These are phyloP conservation scores for Drosophila bipectinata DNA, from an alignment of 1,140 invertebrate species.

Conservation along the genomic window DNA sequence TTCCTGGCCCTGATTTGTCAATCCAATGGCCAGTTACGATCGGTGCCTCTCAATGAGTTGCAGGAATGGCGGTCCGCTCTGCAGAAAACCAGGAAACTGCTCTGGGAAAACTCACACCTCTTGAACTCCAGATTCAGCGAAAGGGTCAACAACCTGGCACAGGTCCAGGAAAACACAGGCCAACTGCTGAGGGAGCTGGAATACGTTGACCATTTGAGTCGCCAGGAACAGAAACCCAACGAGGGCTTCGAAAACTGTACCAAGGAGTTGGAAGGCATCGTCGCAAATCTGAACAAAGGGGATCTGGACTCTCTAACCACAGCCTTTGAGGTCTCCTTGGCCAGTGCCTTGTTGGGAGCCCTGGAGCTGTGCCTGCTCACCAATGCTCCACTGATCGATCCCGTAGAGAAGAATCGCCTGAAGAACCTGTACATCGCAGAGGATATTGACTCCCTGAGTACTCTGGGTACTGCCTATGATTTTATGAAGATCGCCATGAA, in stretches of 20 bases:
- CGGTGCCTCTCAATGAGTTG: constrained; percentile 68
- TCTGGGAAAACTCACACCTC: constrained; percentile 68
- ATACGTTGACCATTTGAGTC: constrained; percentile 32
- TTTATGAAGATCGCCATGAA: constrained; percentile 77
- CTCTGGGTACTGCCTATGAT: constrained; percentile 61
- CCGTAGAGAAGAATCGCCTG: constrained; percentile 88
- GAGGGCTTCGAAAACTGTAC: constrained; percentile 48
- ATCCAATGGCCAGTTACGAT: constrained; percentile 59
- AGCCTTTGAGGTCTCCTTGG: constrained; percentile 45
- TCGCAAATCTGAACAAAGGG: constrained; percentile 18
- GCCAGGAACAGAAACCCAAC: constrained; percentile 30
- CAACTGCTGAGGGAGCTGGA: constrained; percentile 64
- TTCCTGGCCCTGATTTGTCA: constrained; percentile 56
- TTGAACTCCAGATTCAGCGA: constrained; percentile 18
- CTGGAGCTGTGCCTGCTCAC: constrained; percentile 84
- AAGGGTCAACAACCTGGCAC: constrained; percentile 28
- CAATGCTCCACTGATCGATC: constrained; percentile 88
- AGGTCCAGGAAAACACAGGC: constrained; percentile 20
- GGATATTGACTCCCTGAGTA: constrained; percentile 84
- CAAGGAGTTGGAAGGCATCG: constrained; percentile 22
- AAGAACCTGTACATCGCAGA: constrained; percentile 88
- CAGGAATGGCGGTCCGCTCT: constrained; percentile 61
- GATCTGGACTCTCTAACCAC: neutral
- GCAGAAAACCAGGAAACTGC: constrained; percentile 56
- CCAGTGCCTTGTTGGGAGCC: constrained; percentile 66